phyloP scores from a whole-genome alignment of 2,888 invertebrate genomes.

The Napeogenes sylphis region DNA sequence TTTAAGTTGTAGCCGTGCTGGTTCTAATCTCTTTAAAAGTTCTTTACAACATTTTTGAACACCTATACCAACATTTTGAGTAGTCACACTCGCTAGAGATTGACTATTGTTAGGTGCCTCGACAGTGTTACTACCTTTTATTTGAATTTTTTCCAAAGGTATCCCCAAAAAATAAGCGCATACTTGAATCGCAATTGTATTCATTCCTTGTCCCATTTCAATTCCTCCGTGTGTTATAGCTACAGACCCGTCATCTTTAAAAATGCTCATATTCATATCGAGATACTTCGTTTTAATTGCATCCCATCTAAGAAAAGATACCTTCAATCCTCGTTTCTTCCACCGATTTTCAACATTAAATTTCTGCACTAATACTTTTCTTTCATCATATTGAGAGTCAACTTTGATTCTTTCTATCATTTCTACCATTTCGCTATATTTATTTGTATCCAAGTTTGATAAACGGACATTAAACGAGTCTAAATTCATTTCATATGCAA shows the following conservation, averaged over 20 bases:
- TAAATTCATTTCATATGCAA: slow-evolving; percentile 71
- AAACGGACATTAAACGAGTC: slow-evolving; percentile 76
- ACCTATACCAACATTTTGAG: slow-evolving; percentile 81
- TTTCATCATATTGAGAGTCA: slow-evolving; percentile 63
- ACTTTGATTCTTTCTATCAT: slow-evolving; percentile 65
- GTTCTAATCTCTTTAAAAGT: slow-evolving; percentile 61
- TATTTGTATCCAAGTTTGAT: slow-evolving; percentile 49
- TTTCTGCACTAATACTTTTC: slow-evolving; percentile 60
- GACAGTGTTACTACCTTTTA: slow-evolving; percentile 77
- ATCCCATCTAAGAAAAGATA: slow-evolving; percentile 84
- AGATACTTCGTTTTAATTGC: slow-evolving; percentile 70
- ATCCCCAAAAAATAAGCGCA: slow-evolving; percentile 82
- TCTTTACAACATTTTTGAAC: slow-evolving; percentile 69
- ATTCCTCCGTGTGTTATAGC: slow-evolving; percentile 84
- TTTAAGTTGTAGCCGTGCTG: slow-evolving; percentile 58
- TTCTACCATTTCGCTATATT: slow-evolving; percentile 62
- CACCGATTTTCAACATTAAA: slow-evolving; percentile 84
- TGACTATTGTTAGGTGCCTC: slow-evolving; percentile 74
- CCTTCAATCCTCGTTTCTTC: slow-evolving; percentile 86
- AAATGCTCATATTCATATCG: slow-evolving; percentile 79
- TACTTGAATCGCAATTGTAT: slow-evolving; percentile 84
- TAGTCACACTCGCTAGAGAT: slow-evolving; percentile 79
- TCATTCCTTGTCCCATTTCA: slow-evolving; percentile 88
- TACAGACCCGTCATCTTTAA: slow-evolving; percentile 81
- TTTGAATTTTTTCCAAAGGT: slow-evolving; percentile 75